These are phyloP conservation scores for Drepana falcataria DNA, from an alignment of 2,888 invertebrate genomes.

Conservation along the genomic window DNA sequence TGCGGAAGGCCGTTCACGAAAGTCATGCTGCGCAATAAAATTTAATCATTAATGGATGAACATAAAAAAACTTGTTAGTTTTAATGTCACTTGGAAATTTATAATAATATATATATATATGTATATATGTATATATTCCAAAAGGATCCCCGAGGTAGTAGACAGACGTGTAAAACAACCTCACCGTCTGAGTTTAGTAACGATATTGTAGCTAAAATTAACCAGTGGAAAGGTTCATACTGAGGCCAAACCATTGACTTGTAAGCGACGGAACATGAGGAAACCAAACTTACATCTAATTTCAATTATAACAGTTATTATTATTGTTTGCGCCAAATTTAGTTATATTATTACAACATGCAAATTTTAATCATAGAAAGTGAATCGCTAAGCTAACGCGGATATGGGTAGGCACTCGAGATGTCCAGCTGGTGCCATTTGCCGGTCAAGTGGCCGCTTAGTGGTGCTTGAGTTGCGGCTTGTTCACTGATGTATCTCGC, in stretches of 20 bases:
- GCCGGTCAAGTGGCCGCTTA: slow-evolving; percentile 24
- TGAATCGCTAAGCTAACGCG: slow-evolving; percentile 32
- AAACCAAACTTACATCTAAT: too few species aligned
- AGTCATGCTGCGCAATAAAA: slow-evolving; percentile 37
- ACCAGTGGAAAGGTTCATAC: too few species aligned
- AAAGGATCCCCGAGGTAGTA: too few species aligned
- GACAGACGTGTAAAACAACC: too few species aligned
- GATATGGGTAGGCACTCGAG: slow-evolving; percentile 35
- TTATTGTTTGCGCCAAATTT: too few species aligned
- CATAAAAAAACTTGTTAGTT: slow-evolving; percentile 30
- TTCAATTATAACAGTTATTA: slow-evolving; percentile 13
- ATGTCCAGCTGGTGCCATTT: slow-evolving; percentile 21
- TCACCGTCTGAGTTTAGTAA: too few species aligned
- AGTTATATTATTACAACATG: neutral
- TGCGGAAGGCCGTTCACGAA: slow-evolving; percentile 51
- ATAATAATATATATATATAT: too few species aligned
- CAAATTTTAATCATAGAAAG: slow-evolving; percentile 37
- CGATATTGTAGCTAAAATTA: too few species aligned
- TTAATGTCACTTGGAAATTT: too few species aligned
- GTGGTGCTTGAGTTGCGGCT: slow-evolving; percentile 9
- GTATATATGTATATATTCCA: too few species aligned
- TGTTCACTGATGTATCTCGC: slow-evolving; percentile 2
- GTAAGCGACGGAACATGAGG: too few species aligned
- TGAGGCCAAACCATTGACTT: too few species aligned
- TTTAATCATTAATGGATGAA: slow-evolving; percentile 40